Evolutionary conservation across 2,113 vertebrate genomes (phyloP).

Genomic region (Maccullochella peelii): DNA sequence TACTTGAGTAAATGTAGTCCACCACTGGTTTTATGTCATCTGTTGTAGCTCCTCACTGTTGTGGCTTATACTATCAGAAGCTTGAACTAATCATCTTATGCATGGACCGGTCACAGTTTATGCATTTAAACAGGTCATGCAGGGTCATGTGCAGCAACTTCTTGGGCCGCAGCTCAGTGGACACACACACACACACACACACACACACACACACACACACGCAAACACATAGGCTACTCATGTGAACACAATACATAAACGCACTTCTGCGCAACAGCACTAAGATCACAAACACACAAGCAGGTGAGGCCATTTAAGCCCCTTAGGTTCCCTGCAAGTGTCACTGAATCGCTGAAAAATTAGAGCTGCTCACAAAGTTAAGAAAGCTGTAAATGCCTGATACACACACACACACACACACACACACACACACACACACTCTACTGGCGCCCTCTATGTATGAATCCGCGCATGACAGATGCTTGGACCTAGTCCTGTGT

Average conservation of each 20-base stretch:
- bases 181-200: neutral
- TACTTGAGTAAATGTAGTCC: neutral
- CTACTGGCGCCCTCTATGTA: constrained; percentile 51
- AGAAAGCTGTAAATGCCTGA: neutral
- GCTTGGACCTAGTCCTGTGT: neutral
- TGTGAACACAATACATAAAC: neutral
- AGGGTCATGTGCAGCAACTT: constrained; percentile 22
- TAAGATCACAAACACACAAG: neutral
- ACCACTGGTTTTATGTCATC: neutral
- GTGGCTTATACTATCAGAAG: neutral
- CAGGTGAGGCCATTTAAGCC: neutral
- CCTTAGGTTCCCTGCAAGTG: neutral
- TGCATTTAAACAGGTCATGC: constrained; percentile 15
- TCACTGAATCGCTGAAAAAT: neutral
- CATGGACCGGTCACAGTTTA: neutral
- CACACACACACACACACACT: constrained; percentile 10
- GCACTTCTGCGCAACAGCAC: neutral
- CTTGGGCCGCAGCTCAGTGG: neutral
- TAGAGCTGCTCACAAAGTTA: neutral
- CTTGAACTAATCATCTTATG: constrained; percentile 22
- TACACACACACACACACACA: constrained; percentile 11
- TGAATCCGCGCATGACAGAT: neutral
- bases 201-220: neutral
- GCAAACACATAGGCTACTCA: neutral
- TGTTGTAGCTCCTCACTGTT: neutral